phyloP scores from a whole-genome alignment of 2,888 invertebrate genomes.

The Philhelius pedissequus region DNA sequence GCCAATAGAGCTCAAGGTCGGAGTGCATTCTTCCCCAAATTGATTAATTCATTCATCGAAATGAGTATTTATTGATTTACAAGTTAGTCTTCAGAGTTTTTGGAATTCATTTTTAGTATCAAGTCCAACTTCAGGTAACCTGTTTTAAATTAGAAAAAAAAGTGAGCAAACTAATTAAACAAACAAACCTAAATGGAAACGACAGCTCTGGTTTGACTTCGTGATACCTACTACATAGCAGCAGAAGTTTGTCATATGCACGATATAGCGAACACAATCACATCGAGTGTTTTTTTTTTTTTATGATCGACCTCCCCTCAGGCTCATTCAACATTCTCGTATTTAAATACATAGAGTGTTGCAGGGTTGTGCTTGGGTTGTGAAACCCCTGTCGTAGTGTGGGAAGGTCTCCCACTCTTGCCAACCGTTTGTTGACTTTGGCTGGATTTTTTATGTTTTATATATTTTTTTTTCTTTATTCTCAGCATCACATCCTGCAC shows the following conservation, averaged over 20 bases:
- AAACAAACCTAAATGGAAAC: conserved; percentile 27
- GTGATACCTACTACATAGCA: not conserved
- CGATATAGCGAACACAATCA: not conserved
- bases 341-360: conserved; percentile 20
- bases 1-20: no score
- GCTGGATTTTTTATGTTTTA: conserved; percentile 32
- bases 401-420: not conserved
- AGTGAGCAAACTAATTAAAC: not conserved
- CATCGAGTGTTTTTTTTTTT: conserved; percentile 43
- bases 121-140: no score
- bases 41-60: no score
- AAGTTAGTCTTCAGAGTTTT: no score
- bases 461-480: not conserved
- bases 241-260: conserved; percentile 15
- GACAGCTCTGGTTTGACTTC: not conserved
- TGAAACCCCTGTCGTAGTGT: conserved; percentile 6
- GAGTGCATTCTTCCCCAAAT: no score
- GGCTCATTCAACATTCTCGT: conserved; percentile 4
- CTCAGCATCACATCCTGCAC: conserved; percentile 18
- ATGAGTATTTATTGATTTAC: no score
- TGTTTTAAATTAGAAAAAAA: not conserved
- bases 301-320: conserved; percentile 42
- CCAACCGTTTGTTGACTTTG: conserved; percentile 22
- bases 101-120: no score
- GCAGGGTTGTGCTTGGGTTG: not conserved